Evolutionary conservation across 2,888 invertebrate species (phyloP).

Genomic region (Mythimna lalbum): DNA sequence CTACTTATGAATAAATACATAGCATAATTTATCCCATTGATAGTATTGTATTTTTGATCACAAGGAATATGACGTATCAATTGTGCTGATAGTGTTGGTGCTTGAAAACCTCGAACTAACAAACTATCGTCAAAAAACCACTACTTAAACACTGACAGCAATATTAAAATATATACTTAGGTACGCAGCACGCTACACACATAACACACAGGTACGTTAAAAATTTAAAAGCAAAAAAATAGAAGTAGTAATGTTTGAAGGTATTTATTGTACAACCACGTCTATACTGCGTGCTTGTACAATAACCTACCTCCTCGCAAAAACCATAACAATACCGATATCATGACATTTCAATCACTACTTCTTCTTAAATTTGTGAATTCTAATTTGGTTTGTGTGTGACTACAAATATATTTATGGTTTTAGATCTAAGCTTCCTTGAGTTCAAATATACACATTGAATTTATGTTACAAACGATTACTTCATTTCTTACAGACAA

Average conservation of each 20-base stretch:
- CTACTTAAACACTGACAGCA: not conserved
- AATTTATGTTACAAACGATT: not conserved
- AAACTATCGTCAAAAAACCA: not conserved
- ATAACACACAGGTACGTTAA: not conserved
- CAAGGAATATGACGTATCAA: constrained; percentile 28
- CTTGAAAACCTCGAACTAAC: not conserved
- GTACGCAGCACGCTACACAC: not conserved
- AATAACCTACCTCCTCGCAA: not conserved
- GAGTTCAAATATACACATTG: constrained; percentile 36
- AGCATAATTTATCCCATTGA: constrained; percentile 14
- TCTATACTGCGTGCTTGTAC: too few relatives aligned
- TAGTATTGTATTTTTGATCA: constrained; percentile 31
- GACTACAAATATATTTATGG: not conserved
- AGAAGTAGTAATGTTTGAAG: not conserved
- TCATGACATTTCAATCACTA: constrained; percentile 4
- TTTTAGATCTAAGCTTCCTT: constrained; percentile 24
- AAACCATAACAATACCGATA: not conserved
- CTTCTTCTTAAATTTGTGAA: constrained; percentile 7
- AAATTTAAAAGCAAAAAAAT: not conserved
- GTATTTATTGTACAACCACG: too few relatives aligned
- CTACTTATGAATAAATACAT: constrained; percentile 22
- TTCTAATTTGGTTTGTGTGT: not conserved
- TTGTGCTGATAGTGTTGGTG: constrained; percentile 1
- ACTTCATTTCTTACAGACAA: constrained; percentile 58
- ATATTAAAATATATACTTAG: not conserved